A percentile compares a stretch with the other conserved stretches of the same genome.
Evolutionary conservation across 2,797 vertebrate genomes (phyloP).

Genomic region (Mormyrops boulengeri): DNA sequence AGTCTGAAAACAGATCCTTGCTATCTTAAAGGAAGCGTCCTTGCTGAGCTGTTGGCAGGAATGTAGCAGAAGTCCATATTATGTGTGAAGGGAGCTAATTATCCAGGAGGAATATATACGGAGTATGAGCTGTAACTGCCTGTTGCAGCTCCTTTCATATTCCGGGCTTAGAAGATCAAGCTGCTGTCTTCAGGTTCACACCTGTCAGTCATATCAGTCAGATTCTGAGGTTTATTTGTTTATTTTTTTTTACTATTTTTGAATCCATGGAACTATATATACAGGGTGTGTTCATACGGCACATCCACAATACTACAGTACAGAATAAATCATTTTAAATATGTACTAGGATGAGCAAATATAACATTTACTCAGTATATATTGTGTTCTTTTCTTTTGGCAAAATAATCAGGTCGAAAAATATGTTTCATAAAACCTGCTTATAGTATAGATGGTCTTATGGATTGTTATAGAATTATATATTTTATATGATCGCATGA

Average conservation of each 20-base stretch:
- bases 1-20: neutral
- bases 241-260: neutral
- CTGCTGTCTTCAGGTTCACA: neutral
- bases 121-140: neutral
- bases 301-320: neutral
- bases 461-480: neutral
- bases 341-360: neutral
- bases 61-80: neutral
- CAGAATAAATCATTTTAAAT: neutral
- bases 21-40: neutral
- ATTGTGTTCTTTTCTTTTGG: neutral
- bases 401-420: neutral
- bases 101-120: neutral
- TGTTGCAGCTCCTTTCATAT: neutral
- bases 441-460: neutral
- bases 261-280: neutral
- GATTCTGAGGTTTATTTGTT: neutral
- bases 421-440: neutral
- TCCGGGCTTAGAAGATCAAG: neutral
- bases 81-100: slow-evolving; percentile 16
- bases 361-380: neutral
- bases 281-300: neutral
- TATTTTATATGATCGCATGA: neutral
- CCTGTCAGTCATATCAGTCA: neutral
- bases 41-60: slow-evolving; percentile 5